A percentile compares a stretch with the other conserved stretches of the same genome.
These are phyloP conservation scores for Drosophila parthenogenetica DNA, from an alignment of 2,888 invertebrate genomes.

Conservation along the genomic window DNA sequence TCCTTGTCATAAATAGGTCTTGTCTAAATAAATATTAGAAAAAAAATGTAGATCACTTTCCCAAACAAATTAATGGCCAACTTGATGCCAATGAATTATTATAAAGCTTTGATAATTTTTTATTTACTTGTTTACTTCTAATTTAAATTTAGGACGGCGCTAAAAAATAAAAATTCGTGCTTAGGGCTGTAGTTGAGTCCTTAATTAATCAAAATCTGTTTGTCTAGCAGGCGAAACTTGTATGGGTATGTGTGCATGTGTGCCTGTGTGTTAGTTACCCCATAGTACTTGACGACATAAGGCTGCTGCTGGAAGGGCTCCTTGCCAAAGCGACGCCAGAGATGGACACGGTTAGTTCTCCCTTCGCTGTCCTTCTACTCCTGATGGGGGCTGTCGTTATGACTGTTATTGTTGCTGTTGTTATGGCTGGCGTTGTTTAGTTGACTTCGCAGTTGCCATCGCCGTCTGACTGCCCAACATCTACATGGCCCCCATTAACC, in stretches of 20 bases:
- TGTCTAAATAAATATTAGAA: too few relatives aligned
- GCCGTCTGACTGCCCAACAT: too few relatives aligned
- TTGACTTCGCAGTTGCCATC: constrained; percentile 77
- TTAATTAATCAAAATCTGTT: constrained; percentile 26
- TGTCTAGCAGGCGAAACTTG: constrained; percentile 4
- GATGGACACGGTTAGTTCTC: constrained; percentile 59
- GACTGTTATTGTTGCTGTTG: constrained; percentile 66
- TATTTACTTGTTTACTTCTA: too few relatives aligned
- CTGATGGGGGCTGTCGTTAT: constrained; percentile 50
- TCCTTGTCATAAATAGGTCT: too few relatives aligned
- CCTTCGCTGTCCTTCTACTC: not conserved
- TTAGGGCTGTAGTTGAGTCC: not conserved
- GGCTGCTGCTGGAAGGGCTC: constrained; percentile 54
- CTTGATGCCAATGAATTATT: too few relatives aligned
- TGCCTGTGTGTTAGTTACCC: constrained; percentile 7
- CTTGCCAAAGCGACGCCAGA: constrained; percentile 60
- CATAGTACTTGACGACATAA: constrained; percentile 34
- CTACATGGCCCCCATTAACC: too few relatives aligned
- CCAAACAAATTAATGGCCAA: too few relatives aligned
- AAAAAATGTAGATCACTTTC: too few relatives aligned
- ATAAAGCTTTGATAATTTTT: too few relatives aligned
- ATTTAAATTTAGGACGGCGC: too few relatives aligned
- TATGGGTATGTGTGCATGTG: not conserved
- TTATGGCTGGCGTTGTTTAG: constrained; percentile 71
- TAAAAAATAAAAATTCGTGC: too few relatives aligned